Evolutionary conservation across 2,113 vertebrate genomes (phyloP).

Genomic region (Melanerpes aurifrons): DNA sequence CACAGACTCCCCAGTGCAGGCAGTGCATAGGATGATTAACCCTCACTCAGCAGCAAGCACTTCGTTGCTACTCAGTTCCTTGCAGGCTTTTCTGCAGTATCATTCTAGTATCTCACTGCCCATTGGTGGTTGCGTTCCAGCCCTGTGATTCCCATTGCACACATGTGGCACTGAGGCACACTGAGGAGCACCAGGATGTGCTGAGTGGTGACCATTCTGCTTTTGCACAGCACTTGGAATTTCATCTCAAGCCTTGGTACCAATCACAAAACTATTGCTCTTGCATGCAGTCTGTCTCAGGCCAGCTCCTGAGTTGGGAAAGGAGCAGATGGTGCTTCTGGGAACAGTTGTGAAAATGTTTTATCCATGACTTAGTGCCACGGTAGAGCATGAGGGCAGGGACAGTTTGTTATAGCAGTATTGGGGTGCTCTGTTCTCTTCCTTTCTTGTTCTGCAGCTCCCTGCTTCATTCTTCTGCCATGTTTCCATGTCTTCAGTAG

Average conservation of each 20-base stretch:
- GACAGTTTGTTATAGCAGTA: background rate
- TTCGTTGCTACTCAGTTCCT: background rate
- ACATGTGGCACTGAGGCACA: accelerated
- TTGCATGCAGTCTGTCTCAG: background rate
- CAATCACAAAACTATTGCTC: background rate
- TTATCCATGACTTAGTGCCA: background rate
- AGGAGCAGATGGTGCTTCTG: background rate
- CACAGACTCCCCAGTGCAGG: background rate
- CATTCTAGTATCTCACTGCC: background rate
- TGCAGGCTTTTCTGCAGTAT: background rate
- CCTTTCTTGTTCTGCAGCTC: background rate
- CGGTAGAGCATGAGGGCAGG: background rate
- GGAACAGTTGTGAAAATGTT: background rate
- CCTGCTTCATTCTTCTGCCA: background rate
- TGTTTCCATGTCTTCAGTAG: background rate
- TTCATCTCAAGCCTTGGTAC: background rate
- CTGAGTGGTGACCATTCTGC: background rate
- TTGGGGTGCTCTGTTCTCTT: background rate
- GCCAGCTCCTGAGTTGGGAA: background rate
- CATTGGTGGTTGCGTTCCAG: background rate
- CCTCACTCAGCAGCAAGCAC: background rate
- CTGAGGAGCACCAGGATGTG: background rate
- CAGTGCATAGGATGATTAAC: background rate
- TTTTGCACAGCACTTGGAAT: background rate
- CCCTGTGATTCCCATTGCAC: accelerated